Evolutionary conservation across 1,140 invertebrate species (phyloP), one percentile per base, ranked within the genome.

Genomic region (Proctacanthus coquilletti): DNA sequence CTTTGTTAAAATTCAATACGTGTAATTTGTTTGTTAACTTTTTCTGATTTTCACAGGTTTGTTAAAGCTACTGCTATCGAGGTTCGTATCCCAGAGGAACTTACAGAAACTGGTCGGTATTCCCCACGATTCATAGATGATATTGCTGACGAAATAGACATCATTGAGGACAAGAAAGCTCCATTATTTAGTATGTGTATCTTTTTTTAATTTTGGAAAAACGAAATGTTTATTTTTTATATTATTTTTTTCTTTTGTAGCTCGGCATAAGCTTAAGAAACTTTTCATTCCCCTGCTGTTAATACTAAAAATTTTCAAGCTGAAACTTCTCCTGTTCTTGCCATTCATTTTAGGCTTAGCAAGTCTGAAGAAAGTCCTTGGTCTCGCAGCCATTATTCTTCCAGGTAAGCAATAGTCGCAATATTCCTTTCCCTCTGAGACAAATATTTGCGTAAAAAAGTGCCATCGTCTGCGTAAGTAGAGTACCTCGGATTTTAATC

Each of bases 311-410:
- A 65, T 86, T 32, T 85, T 86, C 68, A 86, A 86, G 55, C 48
- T 86, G 48, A 86, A 85, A 47, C 60, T 86, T 13, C 61, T 86
- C 2, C 63, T 85, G 3, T 83, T 86, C 61, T 52, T 86, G 49
- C 82, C 82, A 2, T 65, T 85, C 42, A 83, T 86, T 34, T 63
- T 86, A 19, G 81, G 82, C 9, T 59, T 86, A 39, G 81, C 76
- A 6, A 83, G 81, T 15, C 80, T 86, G 50, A 84, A 86, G 60
- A 85, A 85, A 47, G 70, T 86, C 49, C 64, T 85, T 2, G 78
- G 77, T 21, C 76, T 86, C 50, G 60, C 81, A 47, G 79, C 79
- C 15, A 70, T 85, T 25, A 67, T 82, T 17, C 62, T 85, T 42
- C 81, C 81, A 18, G 74, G 72, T 53, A 56, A 39, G 47, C 27